These are phyloP conservation scores for Chromobotia macracanthus DNA, from an alignment of 2,797 vertebrate species.

Conservation along the genomic window DNA sequence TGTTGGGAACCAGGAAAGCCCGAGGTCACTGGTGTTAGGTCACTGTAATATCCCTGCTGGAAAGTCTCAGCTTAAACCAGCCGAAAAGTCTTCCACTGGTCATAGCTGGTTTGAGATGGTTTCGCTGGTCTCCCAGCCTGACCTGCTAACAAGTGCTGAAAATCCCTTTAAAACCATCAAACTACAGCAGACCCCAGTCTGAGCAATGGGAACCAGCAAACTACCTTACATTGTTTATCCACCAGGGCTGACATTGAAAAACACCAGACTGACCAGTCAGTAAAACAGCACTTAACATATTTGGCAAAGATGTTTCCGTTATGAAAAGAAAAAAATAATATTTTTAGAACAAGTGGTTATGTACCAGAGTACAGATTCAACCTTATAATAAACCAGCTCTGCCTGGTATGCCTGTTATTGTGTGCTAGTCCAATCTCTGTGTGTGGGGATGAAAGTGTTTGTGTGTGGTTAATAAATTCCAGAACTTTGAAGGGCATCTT, in stretches of 20 bases:
- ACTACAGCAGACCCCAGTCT: neutral
- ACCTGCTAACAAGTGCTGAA: neutral
- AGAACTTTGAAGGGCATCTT: slow-evolving; percentile 31
- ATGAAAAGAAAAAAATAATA: neutral
- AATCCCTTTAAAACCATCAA: neutral
- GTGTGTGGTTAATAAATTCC: slow-evolving; percentile 30
- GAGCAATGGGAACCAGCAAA: neutral
- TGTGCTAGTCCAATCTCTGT: slow-evolving; percentile 30
- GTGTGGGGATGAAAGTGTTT: slow-evolving; percentile 26
- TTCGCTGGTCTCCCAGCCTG: neutral
- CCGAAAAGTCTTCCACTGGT: neutral
- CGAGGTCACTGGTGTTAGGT: neutral
- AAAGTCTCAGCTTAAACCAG: neutral
- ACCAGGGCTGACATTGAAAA: too few species aligned
- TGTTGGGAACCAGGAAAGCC: neutral
- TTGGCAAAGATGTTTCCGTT: neutral
- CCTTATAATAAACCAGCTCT: neutral
- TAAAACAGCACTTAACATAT: neutral
- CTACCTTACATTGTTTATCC: too few species aligned
- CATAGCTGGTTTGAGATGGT: neutral
- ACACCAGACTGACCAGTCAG: too few species aligned
- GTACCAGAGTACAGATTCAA: neutral
- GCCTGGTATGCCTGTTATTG: slow-evolving; percentile 13
- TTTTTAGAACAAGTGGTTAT: neutral
- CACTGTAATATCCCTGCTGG: neutral